These are phyloP conservation scores for Synergus itoensis DNA, from an alignment of 2,888 invertebrate genomes.

Conservation along the genomic window DNA sequence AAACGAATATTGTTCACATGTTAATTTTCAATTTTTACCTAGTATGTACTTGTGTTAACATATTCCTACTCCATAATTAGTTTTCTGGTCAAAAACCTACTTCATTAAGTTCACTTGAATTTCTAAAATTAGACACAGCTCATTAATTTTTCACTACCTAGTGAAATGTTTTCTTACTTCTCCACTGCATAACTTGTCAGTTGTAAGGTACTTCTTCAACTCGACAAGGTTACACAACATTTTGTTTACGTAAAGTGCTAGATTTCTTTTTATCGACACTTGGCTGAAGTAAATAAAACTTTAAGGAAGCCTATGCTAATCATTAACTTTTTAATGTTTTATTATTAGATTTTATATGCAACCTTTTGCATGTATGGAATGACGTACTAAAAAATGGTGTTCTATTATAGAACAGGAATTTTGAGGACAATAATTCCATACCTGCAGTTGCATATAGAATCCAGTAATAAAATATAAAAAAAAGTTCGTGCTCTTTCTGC, in stretches of 20 bases:
- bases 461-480: not conserved
- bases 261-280: not conserved
- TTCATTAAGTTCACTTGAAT: not conserved
- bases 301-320: not conserved
- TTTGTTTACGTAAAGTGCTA: conserved; percentile 25
- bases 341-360: too few relatives aligned
- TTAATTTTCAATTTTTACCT: not conserved
- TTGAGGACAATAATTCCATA: not conserved
- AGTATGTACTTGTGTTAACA: not conserved
- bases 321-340: too few relatives aligned
- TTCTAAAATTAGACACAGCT: conserved; percentile 1
- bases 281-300: not conserved
- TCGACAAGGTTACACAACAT: not conserved
- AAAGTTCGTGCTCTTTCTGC: not conserved
- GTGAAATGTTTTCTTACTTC: not conserved
- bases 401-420: not conserved
- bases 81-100: not conserved
- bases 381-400: too few relatives aligned
- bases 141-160: conserved; percentile 26
- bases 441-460: not conserved
- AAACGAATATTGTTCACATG: too few relatives aligned
- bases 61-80: not conserved
- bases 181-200: conserved; percentile 1
- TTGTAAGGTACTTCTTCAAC: conserved; percentile 20
- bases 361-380: too few relatives aligned